Percentiles rank a stretch among this genome's conserved stretches.
Conservation (phyloP, 2,797 vertebrate species). For the Vultur gryphus region DNA sequence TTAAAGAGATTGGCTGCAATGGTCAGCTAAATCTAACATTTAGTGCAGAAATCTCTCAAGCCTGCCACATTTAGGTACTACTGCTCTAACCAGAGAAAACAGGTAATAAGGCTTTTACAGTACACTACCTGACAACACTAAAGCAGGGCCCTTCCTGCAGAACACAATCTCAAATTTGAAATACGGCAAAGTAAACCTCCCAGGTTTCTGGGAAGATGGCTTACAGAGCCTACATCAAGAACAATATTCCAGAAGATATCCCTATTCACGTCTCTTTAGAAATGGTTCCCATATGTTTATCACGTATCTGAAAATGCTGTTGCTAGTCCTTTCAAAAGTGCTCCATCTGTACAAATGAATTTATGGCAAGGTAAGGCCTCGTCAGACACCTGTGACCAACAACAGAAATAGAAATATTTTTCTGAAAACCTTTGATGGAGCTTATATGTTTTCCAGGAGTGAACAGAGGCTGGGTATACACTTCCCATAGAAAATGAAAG, state of each 20-base stretch:
- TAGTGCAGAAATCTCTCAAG: neutral
- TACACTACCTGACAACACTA: neutral
- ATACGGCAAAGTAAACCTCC: neutral
- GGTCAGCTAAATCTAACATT: neutral
- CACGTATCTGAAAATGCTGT: neutral
- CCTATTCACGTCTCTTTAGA: neutral
- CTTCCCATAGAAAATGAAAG: neutral
- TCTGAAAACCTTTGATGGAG: neutral
- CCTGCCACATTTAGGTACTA: neutral
- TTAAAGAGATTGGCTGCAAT: neutral
- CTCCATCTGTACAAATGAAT: neutral
- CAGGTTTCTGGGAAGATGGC: neutral
- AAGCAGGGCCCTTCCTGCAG: neutral
- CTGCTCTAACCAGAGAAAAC: neutral
- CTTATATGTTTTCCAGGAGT: neutral
- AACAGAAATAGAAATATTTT: neutral
- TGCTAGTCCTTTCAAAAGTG: neutral
- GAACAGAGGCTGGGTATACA: neutral
- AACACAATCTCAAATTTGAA: neutral
- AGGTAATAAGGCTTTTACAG: neutral
- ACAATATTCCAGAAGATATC: neutral
- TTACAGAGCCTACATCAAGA: neutral
- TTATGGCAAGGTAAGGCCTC: neutral
- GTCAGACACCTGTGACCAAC: neutral
- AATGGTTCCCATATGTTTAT: neutral